A percentile compares a stretch with the other conserved stretches of the same genome.
Conservation (phyloP, 2,888 invertebrate species). For the Agonum fuliginosum region DNA sequence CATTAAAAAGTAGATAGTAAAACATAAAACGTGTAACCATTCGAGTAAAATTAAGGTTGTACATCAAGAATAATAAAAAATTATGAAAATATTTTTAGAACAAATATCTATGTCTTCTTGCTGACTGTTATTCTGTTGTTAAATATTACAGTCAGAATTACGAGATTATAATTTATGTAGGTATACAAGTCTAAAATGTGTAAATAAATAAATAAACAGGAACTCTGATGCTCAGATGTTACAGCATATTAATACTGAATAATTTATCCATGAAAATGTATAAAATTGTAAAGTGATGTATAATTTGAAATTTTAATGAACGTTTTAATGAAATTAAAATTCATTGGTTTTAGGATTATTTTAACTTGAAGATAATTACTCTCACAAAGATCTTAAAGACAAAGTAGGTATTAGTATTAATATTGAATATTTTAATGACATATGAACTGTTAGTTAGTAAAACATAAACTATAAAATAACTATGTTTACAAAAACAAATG, state of each 20-base stretch:
- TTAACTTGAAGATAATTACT: slow-evolving; percentile 15
- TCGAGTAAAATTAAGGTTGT: too few species aligned
- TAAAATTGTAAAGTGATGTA: slow-evolving; percentile 5
- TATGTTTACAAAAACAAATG: too few species aligned
- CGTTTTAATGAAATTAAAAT: slow-evolving; percentile 1
- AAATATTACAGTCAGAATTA: too few species aligned
- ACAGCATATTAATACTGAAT: slow-evolving; percentile 6
- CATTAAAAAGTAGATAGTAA: too few species aligned
- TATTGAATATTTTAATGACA: slow-evolving; percentile 1
- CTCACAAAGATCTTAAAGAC: not conserved
- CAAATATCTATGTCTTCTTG: too few species aligned
- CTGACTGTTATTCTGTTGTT: too few species aligned
- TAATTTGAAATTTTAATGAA: not conserved
- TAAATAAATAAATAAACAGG: not conserved
- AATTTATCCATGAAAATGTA: slow-evolving; percentile 2
- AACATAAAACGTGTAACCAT: too few species aligned
- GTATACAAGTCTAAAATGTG: not conserved
- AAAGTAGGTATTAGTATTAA: slow-evolving; percentile 3
- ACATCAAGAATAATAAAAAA: too few species aligned
- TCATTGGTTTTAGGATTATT: not conserved
- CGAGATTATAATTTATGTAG: not conserved
- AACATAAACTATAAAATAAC: too few species aligned
- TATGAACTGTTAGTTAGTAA: not conserved
- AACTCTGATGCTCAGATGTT: not conserved
- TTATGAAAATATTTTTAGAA: too few species aligned